Conservation (phyloP, 2,888 invertebrate genomes). For the Hypomecis atomaria region DNA sequence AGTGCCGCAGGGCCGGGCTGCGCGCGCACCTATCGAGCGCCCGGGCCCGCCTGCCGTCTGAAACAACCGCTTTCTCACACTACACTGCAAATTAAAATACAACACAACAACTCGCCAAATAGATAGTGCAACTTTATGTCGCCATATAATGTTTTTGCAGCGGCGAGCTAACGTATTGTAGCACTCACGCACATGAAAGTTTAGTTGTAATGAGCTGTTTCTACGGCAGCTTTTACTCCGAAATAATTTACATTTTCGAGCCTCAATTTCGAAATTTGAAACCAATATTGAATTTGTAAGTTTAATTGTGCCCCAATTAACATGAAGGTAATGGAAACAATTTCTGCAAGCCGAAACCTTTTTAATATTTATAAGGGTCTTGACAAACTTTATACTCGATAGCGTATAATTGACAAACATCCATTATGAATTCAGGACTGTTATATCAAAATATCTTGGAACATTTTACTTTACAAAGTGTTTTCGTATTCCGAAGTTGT, state of each 20-base stretch:
- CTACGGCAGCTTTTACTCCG: slow-evolving; percentile 17
- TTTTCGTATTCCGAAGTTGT: slow-evolving; percentile 26
- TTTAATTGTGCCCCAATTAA: slow-evolving; percentile 19
- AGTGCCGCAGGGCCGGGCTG: slow-evolving; percentile 56
- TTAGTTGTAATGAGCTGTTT: slow-evolving; percentile 11
- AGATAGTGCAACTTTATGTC: slow-evolving; percentile 41
- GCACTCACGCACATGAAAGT: slow-evolving; percentile 23
- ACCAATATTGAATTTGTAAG: slow-evolving; percentile 16
- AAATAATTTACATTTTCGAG: not conserved
- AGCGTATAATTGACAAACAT: slow-evolving; percentile 25
- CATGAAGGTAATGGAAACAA: slow-evolving; percentile 17
- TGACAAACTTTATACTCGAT: slow-evolving; percentile 23
- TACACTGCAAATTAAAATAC: slow-evolving; percentile 38
- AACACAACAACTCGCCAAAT: slow-evolving; percentile 36
- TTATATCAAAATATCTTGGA: slow-evolving; percentile 11
- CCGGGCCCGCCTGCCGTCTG: slow-evolving; percentile 38
- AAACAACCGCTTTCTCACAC: slow-evolving; percentile 34
- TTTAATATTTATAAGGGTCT: slow-evolving; percentile 29
- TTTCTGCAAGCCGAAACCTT: slow-evolving; percentile 20
- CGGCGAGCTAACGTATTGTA: slow-evolving; percentile 30
- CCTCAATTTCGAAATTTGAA: slow-evolving; percentile 12
- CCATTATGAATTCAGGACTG: slow-evolving; percentile 27
- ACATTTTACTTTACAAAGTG: slow-evolving; percentile 14
- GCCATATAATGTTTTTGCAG: slow-evolving; percentile 39
- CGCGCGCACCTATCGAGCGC: slow-evolving; percentile 76